Conservation (phyloP, 2,888 invertebrate genomes). For the Trichogramma dendrolimi region DNA sequence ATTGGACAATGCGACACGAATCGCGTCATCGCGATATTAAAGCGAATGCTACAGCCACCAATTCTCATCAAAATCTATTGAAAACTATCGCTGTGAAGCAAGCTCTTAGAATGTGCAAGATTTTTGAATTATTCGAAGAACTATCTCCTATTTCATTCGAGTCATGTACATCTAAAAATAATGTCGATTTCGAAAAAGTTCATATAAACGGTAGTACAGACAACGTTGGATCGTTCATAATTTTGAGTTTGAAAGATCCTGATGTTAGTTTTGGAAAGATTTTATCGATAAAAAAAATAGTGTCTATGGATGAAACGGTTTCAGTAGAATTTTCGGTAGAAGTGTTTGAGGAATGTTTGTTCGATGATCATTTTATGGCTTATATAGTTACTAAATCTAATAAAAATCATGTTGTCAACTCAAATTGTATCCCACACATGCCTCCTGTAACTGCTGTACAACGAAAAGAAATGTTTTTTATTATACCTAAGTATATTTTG, state of each 20-base stretch:
- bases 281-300: conserved; percentile 17
- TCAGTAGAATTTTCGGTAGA: neutral
- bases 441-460: no score
- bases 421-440: no score
- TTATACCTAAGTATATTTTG: no score
- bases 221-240: conserved; percentile 16
- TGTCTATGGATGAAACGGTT: conserved; percentile 1
- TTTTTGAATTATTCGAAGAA: neutral
- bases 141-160: neutral
- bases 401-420: no score
- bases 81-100: conserved; percentile 5
- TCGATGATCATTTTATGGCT: conserved; percentile 15
- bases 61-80: conserved; percentile 2
- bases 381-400: neutral
- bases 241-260: conserved; percentile 11
- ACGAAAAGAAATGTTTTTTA: no score
- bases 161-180: neutral
- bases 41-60: neutral
- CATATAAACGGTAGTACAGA: conserved; percentile 19
- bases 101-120: conserved; percentile 6
- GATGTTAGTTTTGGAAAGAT: conserved; percentile 20
- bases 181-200: conserved; percentile 13
- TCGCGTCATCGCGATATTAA: conserved; percentile 1
- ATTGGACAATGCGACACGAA: conserved; percentile 8
- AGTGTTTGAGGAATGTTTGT: conserved; percentile 13